Evolutionary conservation across 2,888 invertebrate species (phyloP).

Genomic region (Flexamia atlantica): DNA sequence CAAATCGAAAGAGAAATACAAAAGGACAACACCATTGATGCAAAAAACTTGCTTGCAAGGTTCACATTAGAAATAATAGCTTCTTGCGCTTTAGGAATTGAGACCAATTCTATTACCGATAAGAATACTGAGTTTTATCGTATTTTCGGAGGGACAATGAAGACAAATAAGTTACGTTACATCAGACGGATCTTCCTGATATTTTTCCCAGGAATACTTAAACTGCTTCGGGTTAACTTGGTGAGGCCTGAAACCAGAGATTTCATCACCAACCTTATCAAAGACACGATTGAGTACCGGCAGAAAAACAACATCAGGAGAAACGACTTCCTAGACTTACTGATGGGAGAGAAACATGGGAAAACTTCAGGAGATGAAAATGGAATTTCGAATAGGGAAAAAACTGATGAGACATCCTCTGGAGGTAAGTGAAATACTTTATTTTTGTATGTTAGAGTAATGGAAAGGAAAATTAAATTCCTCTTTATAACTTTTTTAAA

Average conservation of each 20-base stretch:
- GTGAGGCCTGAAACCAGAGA: not conserved
- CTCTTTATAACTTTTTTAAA: too few species aligned
- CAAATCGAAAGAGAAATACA: constrained; percentile 66
- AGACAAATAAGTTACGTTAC: constrained; percentile 8
- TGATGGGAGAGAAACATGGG: not conserved
- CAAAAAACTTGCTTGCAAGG: constrained; percentile 77
- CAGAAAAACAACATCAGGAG: constrained; percentile 31
- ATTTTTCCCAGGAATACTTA: not conserved
- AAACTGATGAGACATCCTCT: not conserved
- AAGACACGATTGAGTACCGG: constrained; percentile 32
- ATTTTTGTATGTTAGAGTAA: too few species aligned
- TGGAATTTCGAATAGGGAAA: not conserved
- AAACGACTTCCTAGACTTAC: constrained; percentile 45
- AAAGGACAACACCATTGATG: constrained; percentile 50
- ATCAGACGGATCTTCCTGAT: not conserved
- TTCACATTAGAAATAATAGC: constrained; percentile 79
- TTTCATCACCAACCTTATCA: constrained; percentile 35
- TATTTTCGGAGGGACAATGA: not conserved
- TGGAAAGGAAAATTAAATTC: too few species aligned
- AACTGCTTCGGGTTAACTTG: not conserved
- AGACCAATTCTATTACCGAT: constrained; percentile 76
- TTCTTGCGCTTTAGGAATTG: constrained; percentile 79
- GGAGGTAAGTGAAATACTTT: constrained; percentile 7
- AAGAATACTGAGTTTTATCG: constrained; percentile 75
- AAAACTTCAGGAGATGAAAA: constrained; percentile 20